Percentiles rank a stretch among this genome's conserved stretches.
phyloP scores from a whole-genome alignment of 2,888 invertebrate genomes.

The Zootermopsis nevadensis region DNA sequence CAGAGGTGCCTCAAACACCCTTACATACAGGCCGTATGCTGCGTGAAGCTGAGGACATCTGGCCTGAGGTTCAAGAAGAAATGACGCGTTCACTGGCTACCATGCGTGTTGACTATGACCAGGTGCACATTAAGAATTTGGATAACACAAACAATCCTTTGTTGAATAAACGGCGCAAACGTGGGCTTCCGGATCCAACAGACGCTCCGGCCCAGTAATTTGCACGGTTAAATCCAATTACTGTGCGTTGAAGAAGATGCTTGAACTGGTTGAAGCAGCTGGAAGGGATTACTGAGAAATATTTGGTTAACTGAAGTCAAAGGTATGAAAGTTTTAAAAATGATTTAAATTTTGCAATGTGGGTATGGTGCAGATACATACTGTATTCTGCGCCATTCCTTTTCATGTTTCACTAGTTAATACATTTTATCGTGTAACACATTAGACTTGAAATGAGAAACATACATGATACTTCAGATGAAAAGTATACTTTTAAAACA shows the following conservation, averaged over 20 bases:
- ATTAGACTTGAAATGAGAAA: background rate
- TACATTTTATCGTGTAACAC: background rate
- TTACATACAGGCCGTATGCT: constrained; percentile 90
- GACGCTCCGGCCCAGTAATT: constrained; percentile 14
- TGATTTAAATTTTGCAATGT: background rate
- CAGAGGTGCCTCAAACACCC: constrained; percentile 94
- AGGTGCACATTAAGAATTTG: constrained; percentile 92
- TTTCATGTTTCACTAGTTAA: background rate
- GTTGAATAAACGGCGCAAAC: constrained; percentile 77
- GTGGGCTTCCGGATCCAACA: constrained; percentile 32
- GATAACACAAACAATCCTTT: constrained; percentile 94
- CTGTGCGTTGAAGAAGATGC: background rate
- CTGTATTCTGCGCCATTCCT: background rate
- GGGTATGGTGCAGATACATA: background rate
- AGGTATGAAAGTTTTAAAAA: background rate
- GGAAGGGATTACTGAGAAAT: background rate
- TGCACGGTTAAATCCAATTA: background rate
- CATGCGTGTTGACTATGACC: constrained; percentile 98
- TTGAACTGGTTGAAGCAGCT: background rate
- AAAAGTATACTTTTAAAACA: constrained; percentile 5
- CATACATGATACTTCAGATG: constrained; percentile 13
- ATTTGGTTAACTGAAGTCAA: background rate
- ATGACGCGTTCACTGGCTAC: constrained; percentile 98
- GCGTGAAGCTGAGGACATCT: constrained; percentile 90
- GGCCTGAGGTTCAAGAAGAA: constrained; percentile 99